Evolutionary conservation across 2,888 invertebrate genomes (phyloP).

Genomic region (Himalopsyche japonica): DNA sequence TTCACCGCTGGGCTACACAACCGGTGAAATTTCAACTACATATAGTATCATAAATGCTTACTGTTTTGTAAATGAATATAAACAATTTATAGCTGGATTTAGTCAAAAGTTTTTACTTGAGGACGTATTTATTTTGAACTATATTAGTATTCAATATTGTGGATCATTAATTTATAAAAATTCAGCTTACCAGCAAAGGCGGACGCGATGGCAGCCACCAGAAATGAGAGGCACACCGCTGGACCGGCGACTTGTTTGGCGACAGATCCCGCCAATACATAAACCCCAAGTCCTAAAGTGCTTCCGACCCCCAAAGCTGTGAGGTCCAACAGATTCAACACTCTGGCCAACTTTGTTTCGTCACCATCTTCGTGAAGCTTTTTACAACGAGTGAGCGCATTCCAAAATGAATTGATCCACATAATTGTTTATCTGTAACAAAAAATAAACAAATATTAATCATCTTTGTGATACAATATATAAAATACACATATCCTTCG

Average conservation of each 20-base stretch:
- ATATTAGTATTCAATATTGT: too few relatives aligned
- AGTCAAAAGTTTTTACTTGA: too few relatives aligned
- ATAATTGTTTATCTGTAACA: conserved; percentile 29
- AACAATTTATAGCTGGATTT: too few relatives aligned
- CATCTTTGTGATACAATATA: too few relatives aligned
- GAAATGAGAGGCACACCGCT: conserved; percentile 81
- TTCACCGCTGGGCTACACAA: too few relatives aligned
- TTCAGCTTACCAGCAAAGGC: conserved; percentile 76
- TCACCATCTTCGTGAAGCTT: conserved; percentile 46
- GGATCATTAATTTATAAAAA: background rate
- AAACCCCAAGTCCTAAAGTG: conserved; percentile 88
- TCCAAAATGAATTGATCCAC: conserved; percentile 43
- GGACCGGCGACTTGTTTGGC: conserved; percentile 83
- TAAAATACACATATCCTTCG: too few relatives aligned
- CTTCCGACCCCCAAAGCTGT: conserved; percentile 82
- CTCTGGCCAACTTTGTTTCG: conserved; percentile 66
- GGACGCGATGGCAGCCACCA: conserved; percentile 86
- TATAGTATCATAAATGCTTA: too few relatives aligned
- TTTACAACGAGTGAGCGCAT: conserved; percentile 54
- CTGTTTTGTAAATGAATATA: too few relatives aligned
- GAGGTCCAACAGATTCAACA: conserved; percentile 79
- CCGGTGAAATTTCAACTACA: too few relatives aligned
- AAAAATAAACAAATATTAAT: background rate
- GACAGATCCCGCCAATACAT: conserved; percentile 85
- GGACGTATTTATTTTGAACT: too few relatives aligned